Conservation (phyloP, 1,140 invertebrate species). For the Heterodera schachtii region DNA sequence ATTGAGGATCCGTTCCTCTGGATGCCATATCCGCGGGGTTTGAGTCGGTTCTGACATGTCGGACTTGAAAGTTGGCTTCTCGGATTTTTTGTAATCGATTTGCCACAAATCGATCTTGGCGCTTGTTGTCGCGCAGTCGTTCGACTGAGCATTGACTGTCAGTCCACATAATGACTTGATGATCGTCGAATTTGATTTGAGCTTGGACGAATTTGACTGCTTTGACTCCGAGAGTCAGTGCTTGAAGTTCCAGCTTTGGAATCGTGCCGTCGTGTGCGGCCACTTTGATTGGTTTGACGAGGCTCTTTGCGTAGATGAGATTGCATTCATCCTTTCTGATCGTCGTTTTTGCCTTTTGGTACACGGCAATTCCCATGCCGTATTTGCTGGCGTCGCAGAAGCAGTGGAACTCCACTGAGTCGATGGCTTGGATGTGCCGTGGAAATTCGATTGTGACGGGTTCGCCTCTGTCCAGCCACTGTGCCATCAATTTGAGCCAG, state of each 20-base stretch:
- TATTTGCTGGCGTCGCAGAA: background rate
- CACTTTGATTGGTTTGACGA: too few species aligned
- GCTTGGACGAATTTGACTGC: too few species aligned
- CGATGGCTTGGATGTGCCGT: too few species aligned
- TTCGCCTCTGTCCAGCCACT: too few species aligned
- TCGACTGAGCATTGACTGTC: background rate
- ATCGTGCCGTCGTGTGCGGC: too few species aligned
- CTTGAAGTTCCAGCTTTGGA: too few species aligned
- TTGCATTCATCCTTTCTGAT: too few species aligned
- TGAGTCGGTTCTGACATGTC: background rate
- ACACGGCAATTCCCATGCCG: background rate
- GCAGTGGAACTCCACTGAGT: background rate
- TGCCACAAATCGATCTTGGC: background rate
- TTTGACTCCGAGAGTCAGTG: too few species aligned
- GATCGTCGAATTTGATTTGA: too few species aligned
- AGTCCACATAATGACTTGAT: background rate
- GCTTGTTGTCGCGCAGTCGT: background rate
- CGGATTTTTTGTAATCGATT: background rate
- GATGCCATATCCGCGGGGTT: background rate
- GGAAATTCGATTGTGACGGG: too few species aligned
- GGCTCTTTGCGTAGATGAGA: too few species aligned
- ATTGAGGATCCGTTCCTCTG: background rate
- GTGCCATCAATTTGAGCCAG: too few species aligned
- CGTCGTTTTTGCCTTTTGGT: background rate
- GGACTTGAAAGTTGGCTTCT: background rate